Conservation (phyloP, 2,888 invertebrate species). For the Acleris emargana region DNA sequence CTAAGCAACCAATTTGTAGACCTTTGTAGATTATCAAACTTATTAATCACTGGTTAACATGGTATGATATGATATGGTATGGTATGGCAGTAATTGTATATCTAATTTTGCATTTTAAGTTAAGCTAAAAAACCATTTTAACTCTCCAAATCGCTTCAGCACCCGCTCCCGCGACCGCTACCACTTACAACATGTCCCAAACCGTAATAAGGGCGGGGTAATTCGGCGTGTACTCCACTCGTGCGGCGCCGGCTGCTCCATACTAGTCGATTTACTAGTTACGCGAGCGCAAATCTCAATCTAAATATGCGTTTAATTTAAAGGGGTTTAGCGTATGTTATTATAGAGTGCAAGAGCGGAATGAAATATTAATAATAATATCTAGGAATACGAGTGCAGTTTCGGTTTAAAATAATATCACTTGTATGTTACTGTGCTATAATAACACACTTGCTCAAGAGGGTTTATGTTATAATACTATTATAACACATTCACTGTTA, state of each 20-base stretch:
- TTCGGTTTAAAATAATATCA: no score
- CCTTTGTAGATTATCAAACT: no score
- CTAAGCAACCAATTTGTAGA: no score
- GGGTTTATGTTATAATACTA: no score
- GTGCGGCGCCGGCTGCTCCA: slow-evolving; percentile 54
- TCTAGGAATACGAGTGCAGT: no score
- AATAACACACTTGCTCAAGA: no score
- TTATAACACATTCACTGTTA: no score
- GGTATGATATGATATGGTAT: no score
- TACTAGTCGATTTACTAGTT: slow-evolving; percentile 42
- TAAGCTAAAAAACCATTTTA: not conserved
- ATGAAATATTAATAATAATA: not conserved
- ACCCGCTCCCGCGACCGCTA: slow-evolving; percentile 11
- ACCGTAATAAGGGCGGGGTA: slow-evolving; percentile 53
- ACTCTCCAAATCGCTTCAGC: not conserved
- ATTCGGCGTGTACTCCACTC: slow-evolving; percentile 56
- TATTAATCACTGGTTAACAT: no score
- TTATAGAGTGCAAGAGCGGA: slow-evolving; percentile 4
- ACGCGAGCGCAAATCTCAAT: slow-evolving; percentile 34
- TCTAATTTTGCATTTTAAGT: no score
- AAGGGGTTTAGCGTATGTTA: slow-evolving; percentile 16
- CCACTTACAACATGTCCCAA: slow-evolving; percentile 30
- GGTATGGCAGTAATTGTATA: no score
- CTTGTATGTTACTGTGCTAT: no score
- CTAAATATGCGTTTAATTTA: slow-evolving; percentile 34